These are phyloP conservation scores for Bergia sp. DNA, from an alignment of 92 coral and sea anemone species.

Conservation along the genomic window DNA sequence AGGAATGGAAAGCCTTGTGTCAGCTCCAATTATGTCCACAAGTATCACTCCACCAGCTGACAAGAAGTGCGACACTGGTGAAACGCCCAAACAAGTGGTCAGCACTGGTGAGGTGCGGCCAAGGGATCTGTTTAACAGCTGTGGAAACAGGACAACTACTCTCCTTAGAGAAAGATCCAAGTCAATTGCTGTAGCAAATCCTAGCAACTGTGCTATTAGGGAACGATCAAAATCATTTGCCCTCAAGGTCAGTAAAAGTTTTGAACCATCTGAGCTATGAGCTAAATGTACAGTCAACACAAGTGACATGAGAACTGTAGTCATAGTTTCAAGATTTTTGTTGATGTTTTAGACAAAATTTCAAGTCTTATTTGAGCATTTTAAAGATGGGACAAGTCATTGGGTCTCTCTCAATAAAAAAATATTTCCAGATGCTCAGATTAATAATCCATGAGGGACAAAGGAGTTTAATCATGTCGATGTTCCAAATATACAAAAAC, in stretches of 20 bases:
- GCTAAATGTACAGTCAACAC: no score
- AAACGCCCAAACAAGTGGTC: constrained; percentile 36
- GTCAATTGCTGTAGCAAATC: constrained; percentile 62
- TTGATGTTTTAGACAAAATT: no score
- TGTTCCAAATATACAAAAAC: no score
- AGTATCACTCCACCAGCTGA: constrained; percentile 47
- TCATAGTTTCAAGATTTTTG: no score
- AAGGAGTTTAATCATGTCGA: no score
- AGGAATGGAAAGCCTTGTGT: constrained; percentile 85
- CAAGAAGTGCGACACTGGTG: constrained; percentile 22
- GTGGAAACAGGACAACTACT: constrained; percentile 4
- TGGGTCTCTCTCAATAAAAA: no score
- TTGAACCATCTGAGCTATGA: no score
- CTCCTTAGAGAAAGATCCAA: constrained; percentile 60
- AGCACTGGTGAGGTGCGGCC: constrained; percentile 59
- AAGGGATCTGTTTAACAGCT: constrained; percentile 74
- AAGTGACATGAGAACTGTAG: no score
- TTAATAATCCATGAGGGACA: no score
- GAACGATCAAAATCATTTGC: constrained; percentile 95
- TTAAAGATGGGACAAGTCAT: no score
- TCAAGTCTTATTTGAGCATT: no score
- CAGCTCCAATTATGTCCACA: constrained; percentile 79
- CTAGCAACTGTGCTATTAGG: constrained; percentile 57
- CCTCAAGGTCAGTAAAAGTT: constrained; percentile 70
- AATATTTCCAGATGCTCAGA: no score